These are phyloP conservation scores for Barnardius zonarius DNA, from an alignment of 2,113 vertebrate species.

Conservation along the genomic window DNA sequence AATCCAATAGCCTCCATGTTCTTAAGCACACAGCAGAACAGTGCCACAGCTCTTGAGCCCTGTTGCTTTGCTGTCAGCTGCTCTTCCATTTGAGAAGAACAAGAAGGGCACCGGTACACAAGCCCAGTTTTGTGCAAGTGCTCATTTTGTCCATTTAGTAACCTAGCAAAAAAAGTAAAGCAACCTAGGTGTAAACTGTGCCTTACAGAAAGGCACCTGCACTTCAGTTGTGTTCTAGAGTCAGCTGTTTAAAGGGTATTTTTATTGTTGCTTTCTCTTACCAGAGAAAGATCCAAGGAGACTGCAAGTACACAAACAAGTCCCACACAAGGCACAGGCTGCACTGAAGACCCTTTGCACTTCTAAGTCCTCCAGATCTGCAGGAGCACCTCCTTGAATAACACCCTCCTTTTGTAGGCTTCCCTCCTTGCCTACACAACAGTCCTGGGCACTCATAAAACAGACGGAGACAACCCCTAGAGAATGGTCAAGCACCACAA, in stretches of 20 bases:
- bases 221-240: neutral
- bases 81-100: neutral
- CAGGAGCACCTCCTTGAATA: neutral
- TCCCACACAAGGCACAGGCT: neutral
- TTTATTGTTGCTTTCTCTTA: neutral
- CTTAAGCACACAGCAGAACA: neutral
- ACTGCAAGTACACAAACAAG: neutral
- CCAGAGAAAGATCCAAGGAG: neutral
- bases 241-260: neutral
- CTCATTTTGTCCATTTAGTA: neutral
- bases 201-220: neutral
- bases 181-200: neutral
- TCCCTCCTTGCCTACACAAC: neutral
- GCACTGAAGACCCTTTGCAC: neutral
- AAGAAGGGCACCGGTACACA: neutral
- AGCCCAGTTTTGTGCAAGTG: neutral
- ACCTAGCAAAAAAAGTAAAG: neutral
- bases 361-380: neutral
- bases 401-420: neutral
- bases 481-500: neutral
- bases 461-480: neutral
- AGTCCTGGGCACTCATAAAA: neutral
- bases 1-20: neutral
- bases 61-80: accelerated
- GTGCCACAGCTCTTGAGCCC: neutral